Conservation (phyloP, 2,797 vertebrate species). For the Holocentrus rufus region DNA sequence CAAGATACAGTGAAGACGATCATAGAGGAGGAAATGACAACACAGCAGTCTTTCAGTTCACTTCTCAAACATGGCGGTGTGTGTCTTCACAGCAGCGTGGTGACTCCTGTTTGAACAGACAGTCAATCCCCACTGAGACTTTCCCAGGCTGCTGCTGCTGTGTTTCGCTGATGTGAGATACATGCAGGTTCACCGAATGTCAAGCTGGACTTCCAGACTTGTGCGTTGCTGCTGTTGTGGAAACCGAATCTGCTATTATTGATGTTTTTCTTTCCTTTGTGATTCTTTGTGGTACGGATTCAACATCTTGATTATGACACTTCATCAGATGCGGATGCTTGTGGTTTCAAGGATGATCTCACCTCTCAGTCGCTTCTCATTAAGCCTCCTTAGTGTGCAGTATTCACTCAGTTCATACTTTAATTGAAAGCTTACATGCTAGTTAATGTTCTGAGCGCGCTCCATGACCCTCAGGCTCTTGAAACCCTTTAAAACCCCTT, state of each 20-base stretch:
- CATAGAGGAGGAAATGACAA: too few relatives aligned
- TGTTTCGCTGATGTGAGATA: conserved; percentile 24
- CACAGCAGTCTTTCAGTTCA: too few relatives aligned
- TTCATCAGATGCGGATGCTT: conserved; percentile 1
- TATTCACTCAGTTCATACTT: too few relatives aligned
- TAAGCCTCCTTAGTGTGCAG: too few relatives aligned
- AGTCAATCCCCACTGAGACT: conserved; percentile 24
- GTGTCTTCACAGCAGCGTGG: background rate
- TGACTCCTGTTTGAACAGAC: conserved; percentile 4
- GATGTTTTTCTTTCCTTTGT: conserved; percentile 24
- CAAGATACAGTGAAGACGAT: background rate
- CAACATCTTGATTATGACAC: conserved; percentile 30
- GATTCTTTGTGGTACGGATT: background rate
- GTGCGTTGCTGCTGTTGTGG: too few relatives aligned
- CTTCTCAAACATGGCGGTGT: background rate
- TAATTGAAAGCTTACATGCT: too few relatives aligned
- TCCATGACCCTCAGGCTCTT: conserved; percentile 22
- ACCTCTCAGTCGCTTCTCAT: too few relatives aligned
- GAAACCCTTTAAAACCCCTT: conserved; percentile 14
- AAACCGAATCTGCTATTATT: conserved; percentile 24
- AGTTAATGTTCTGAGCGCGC: conserved; percentile 37
- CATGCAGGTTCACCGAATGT: conserved; percentile 52
- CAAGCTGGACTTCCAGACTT: conserved; percentile 28
- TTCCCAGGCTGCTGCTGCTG: conserved; percentile 1
- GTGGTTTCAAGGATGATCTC: too few relatives aligned